phyloP scores from a whole-genome alignment of 2,888 invertebrate species.

The Antitype chi region DNA sequence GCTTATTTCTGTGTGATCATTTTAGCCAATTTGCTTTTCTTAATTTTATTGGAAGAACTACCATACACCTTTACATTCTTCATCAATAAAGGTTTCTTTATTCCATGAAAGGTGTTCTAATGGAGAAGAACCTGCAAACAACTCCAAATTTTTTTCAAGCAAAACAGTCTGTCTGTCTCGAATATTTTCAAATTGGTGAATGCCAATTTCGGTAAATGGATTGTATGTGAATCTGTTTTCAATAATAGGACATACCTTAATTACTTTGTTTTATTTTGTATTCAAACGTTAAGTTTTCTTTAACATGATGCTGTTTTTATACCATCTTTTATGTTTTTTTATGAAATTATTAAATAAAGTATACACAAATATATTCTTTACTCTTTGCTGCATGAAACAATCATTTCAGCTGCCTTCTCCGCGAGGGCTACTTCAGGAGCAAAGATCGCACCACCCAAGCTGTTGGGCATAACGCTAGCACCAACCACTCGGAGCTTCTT shows the following conservation, averaged over 20 bases:
- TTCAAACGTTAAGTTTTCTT: too few species aligned
- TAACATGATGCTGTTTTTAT: too few species aligned
- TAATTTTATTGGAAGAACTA: not conserved
- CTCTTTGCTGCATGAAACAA: not conserved
- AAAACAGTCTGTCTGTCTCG: not conserved
- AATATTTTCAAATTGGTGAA: not conserved
- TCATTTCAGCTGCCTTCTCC: constrained; percentile 38
- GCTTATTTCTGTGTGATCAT: not conserved
- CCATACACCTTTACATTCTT: not conserved
- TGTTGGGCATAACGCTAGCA: constrained; percentile 23
- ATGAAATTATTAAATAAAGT: too few species aligned
- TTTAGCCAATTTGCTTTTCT: not conserved
- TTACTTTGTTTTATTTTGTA: too few species aligned
- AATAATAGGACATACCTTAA: too few species aligned
- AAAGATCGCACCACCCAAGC: constrained; percentile 20
- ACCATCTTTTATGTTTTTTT: too few species aligned
- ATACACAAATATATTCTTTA: not conserved
- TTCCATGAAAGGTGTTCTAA: not conserved
- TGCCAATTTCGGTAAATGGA: not conserved
- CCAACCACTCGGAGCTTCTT: constrained; percentile 32
- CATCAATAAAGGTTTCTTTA: not conserved
- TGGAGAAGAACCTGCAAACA: not conserved
- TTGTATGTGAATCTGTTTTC: not conserved
- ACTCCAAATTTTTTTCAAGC: too few species aligned
- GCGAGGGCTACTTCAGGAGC: constrained; percentile 19